phyloP scores from a whole-genome alignment of 2,888 invertebrate species.

The Argynnis bischoffii region DNA sequence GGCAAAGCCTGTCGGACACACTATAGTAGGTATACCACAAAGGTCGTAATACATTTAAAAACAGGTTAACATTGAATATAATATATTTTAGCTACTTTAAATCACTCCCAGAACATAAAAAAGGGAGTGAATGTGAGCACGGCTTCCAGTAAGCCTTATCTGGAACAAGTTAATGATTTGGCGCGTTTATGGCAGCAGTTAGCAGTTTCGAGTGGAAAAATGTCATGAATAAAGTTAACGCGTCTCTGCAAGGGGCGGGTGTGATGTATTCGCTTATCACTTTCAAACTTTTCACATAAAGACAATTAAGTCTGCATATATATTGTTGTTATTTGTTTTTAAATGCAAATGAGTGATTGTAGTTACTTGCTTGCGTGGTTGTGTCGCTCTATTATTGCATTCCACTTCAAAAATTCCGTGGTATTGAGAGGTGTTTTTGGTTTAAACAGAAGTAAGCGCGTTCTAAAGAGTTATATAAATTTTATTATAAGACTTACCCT shows the following conservation, averaged over 20 bases:
- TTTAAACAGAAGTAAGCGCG: too few species aligned
- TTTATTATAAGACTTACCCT: too few species aligned
- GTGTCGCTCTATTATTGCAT: too few species aligned
- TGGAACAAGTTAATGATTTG: conserved; percentile 32
- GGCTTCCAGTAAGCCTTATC: conserved; percentile 30
- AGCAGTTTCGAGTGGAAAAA: conserved; percentile 31
- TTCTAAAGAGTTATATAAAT: too few species aligned
- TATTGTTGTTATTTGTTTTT: conserved; percentile 3
- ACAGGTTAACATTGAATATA: background rate
- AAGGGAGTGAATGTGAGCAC: conserved; percentile 18
- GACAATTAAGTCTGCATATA: conserved; percentile 2
- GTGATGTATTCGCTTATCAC: conserved; percentile 8
- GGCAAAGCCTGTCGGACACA: too few species aligned
- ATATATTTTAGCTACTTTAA: conserved; percentile 1
- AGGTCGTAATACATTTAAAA: background rate
- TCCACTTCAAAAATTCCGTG: too few species aligned
- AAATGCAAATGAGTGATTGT: background rate
- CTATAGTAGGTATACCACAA: too few species aligned
- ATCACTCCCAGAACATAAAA: conserved; percentile 17
- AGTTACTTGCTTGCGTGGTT: too few species aligned
- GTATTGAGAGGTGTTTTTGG: too few species aligned
- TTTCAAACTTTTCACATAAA: conserved; percentile 9
- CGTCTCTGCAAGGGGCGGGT: conserved; percentile 1
- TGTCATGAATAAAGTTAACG: conserved; percentile 30
- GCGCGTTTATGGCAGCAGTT: conserved; percentile 29